Conservation (phyloP, 1,140 invertebrate species). For the Spodoptera frugiperda region DNA sequence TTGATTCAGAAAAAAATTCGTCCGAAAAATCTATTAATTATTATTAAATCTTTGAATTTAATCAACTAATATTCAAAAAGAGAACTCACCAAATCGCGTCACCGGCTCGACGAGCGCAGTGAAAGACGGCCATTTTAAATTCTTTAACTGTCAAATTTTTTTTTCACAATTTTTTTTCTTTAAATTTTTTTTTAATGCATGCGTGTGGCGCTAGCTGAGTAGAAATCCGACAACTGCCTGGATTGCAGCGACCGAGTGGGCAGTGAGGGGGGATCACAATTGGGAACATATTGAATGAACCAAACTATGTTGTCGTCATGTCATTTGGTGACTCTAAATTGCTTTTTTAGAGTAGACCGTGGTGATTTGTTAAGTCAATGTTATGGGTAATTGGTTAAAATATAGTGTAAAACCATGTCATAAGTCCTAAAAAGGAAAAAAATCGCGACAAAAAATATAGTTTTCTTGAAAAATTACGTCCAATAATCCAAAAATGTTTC, state of each 20-base stretch:
- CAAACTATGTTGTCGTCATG: conserved; percentile 32
- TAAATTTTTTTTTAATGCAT: conserved; percentile 43
- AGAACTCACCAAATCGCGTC: conserved; percentile 70
- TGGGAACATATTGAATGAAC: conserved; percentile 68
- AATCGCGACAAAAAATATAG: no score
- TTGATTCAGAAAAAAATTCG: conserved; percentile 65
- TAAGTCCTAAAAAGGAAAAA: no score
- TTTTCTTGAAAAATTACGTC: no score
- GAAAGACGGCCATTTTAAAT: conserved; percentile 48
- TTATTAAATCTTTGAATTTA: no score
- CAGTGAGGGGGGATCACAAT: conserved; percentile 70
- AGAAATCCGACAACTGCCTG: conserved; percentile 66
- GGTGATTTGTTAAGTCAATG: no score
- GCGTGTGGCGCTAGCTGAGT: conserved; percentile 39
- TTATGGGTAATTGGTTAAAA: no score
- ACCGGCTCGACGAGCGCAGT: conserved; percentile 43
- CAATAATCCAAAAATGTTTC: no score
- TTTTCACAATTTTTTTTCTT: conserved; percentile 1
- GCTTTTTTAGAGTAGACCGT: no score
- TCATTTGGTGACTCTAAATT: conserved; percentile 34
- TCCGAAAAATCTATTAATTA: no score
- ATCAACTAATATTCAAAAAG: conserved; percentile 35
- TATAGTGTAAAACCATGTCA: no score
- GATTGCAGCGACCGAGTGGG: conserved; percentile 61
- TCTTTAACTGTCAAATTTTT: not conserved